A percentile compares a stretch with the other conserved stretches of the same genome.
phyloP scores from a whole-genome alignment of 2,113 vertebrate genomes.

The Cynoglossus semilaevis region DNA sequence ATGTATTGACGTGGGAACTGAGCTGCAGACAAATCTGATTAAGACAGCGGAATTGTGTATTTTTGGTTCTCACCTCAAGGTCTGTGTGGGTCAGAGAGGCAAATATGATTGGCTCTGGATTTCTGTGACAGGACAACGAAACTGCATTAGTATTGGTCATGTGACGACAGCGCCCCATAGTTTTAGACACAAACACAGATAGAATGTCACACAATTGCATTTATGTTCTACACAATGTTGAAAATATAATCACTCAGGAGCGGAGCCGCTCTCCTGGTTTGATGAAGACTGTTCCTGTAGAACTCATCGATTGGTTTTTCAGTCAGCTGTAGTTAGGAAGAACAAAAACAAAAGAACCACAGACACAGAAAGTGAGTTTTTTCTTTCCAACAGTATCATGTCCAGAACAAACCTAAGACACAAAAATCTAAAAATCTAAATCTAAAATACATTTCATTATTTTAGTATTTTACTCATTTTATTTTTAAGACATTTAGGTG shows the following conservation, averaged over 20 bases:
- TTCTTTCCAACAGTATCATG: too few relatives aligned
- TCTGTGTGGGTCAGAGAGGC: slow-evolving; percentile 19
- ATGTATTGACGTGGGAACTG: slow-evolving; percentile 52
- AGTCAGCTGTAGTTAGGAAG: neutral
- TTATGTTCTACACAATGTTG: slow-evolving; percentile 1
- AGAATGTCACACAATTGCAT: slow-evolving; percentile 20
- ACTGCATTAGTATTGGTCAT: slow-evolving; percentile 70
- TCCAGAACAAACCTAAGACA: too few relatives aligned
- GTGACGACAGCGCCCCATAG: slow-evolving; percentile 40
- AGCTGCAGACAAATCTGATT: slow-evolving; percentile 64
- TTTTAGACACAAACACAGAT: slow-evolving; percentile 20
- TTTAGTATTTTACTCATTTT: too few relatives aligned
- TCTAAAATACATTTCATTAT: too few relatives aligned
- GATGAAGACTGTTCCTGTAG: neutral
- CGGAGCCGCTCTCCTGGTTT: neutral
- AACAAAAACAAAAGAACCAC: neutral
- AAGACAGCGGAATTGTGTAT: slow-evolving; percentile 39
- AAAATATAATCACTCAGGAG: slow-evolving; percentile 1
- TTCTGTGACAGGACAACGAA: slow-evolving; percentile 41
- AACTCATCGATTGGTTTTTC: neutral
- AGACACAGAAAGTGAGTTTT: too few relatives aligned
- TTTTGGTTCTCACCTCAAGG: slow-evolving; percentile 26
- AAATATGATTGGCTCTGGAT: slow-evolving; percentile 56
- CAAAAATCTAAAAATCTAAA: too few relatives aligned
- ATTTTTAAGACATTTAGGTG: too few relatives aligned